Percentiles rank a stretch among this genome's conserved stretches.
phyloP scores from a whole-genome alignment of 2,888 invertebrate genomes.

The Eupithecia pulchellata region DNA sequence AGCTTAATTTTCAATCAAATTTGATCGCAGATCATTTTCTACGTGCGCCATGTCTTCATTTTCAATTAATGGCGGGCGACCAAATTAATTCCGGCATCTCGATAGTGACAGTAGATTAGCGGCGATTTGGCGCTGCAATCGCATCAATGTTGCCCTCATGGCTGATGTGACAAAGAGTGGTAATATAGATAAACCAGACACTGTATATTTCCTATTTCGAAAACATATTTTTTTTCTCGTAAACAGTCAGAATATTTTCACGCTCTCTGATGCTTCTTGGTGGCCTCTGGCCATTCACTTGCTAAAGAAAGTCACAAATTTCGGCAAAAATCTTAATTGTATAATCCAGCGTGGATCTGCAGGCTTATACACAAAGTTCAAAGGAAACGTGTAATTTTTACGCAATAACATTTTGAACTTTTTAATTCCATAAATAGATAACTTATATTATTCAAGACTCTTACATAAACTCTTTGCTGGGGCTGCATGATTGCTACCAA shows the following conservation, averaged over 20 bases:
- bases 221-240: neutral
- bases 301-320: neutral
- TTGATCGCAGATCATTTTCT: constrained; percentile 6
- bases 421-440: neutral
- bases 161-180: constrained; percentile 58
- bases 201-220: neutral
- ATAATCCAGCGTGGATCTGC: neutral
- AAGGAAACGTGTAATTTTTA: neutral
- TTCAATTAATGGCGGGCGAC: constrained; percentile 74
- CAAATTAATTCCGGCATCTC: constrained; percentile 78
- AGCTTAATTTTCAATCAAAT: constrained; percentile 1
- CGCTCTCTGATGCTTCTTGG: neutral
- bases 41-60: constrained; percentile 68
- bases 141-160: constrained; percentile 60
- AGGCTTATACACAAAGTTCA: neutral
- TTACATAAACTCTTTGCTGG: neutral
- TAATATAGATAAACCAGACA: constrained; percentile 24
- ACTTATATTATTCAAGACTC: neutral
- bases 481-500: neutral
- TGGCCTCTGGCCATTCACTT: neutral
- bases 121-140: constrained; percentile 78
- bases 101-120: constrained; percentile 74
- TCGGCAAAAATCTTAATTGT: neutral
- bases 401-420: neutral
- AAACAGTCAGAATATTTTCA: neutral